phyloP scores from a whole-genome alignment of 2,797 vertebrate species.

The Iguana delicatissima region DNA sequence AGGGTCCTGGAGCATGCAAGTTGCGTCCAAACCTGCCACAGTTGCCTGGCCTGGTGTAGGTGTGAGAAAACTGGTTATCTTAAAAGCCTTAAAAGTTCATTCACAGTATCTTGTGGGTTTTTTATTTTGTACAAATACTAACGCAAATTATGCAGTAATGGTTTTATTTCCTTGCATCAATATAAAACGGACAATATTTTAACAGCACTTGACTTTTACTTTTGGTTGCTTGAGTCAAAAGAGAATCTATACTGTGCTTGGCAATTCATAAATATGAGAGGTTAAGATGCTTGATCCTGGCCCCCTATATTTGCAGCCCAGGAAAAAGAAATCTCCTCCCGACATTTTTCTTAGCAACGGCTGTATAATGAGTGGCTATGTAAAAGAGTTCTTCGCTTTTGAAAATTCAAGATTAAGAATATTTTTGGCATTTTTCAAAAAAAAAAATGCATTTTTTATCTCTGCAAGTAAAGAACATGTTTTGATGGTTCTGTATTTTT shows the following conservation, averaged over 20 bases:
- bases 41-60: too few relatives aligned
- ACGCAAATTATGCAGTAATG: not conserved
- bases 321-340: too few relatives aligned
- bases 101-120: not conserved
- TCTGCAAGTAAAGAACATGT: conserved; percentile 6
- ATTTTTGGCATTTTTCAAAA: not conserved
- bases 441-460: conserved; percentile 3
- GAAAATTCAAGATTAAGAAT: not conserved
- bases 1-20: too few relatives aligned
- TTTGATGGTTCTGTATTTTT: conserved; percentile 23
- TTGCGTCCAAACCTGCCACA: too few relatives aligned
- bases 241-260: not conserved
- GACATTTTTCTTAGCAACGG: not conserved
- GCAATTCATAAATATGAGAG: not conserved
- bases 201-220: not conserved
- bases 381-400: not conserved
- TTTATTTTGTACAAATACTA: not conserved
- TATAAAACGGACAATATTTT: not conserved
- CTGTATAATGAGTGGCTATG: not conserved
- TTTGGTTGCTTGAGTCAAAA: not conserved
- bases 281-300: not conserved
- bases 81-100: not conserved
- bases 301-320: not conserved
- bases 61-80: not conserved
- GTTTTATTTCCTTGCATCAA: not conserved